A percentile compares a stretch with the other conserved stretches of the same genome.
Evolutionary conservation across 2,113 vertebrate genomes (phyloP).

Genomic region (Protomyctophum bolini): DNA sequence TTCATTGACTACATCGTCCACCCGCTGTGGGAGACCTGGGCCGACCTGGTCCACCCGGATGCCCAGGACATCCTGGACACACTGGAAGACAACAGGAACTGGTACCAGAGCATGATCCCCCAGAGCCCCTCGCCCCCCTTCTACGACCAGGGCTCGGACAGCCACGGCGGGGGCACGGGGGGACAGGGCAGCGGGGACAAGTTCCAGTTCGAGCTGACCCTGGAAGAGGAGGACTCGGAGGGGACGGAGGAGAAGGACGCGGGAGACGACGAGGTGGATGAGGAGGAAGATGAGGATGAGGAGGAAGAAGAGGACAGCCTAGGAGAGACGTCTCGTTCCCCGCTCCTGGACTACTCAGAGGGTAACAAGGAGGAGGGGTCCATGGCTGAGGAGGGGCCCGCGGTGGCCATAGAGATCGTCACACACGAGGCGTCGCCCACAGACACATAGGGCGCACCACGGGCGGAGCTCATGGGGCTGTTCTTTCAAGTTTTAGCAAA

Average conservation of each 20-base stretch:
- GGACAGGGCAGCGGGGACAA: constrained; percentile 86
- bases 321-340: constrained; percentile 58
- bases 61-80: constrained; percentile 99
- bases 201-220: constrained; percentile 96
- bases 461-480: constrained; percentile 37
- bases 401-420: constrained; percentile 83
- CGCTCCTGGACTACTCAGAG: constrained; percentile 66
- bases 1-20: constrained; percentile 99
- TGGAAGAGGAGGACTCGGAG: constrained; percentile 95
- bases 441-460: constrained; percentile 86
- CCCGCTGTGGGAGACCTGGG: constrained; percentile 98
- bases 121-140: constrained; percentile 96
- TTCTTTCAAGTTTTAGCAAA: constrained; percentile 61
- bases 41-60: constrained; percentile 96
- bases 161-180: constrained; percentile 80
- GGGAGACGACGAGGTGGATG: constrained; percentile 87
- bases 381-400: constrained; percentile 64
- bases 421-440: constrained; percentile 89
- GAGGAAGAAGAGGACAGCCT: constrained; percentile 73
- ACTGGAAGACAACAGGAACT: constrained; percentile 98
- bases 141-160: constrained; percentile 88
- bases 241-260: constrained; percentile 88
- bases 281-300: constrained; percentile 81
- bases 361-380: constrained; percentile 55
- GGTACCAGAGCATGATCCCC: constrained; percentile 99